These are phyloP conservation scores for Apamea epomidion DNA, from an alignment of 2,888 invertebrate species.

Conservation along the genomic window DNA sequence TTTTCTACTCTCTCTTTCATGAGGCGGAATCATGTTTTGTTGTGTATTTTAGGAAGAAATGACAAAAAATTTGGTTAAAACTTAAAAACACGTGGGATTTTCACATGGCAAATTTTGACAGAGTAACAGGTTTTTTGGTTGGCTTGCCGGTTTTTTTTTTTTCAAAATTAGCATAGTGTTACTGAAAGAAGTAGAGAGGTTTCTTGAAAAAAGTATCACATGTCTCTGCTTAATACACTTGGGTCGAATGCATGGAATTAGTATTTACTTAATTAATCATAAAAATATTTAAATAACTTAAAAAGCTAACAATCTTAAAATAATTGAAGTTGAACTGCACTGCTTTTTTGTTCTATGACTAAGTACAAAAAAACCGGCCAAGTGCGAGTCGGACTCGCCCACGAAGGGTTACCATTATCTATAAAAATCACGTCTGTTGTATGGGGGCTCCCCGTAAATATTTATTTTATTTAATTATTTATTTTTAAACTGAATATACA, in stretches of 20 bases:
- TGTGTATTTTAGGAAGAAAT: not conserved
- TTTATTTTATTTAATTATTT: too few species aligned
- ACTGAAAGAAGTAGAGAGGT: not conserved
- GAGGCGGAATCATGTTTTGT: conserved; percentile 38
- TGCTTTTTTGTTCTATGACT: too few species aligned
- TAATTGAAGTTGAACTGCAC: too few species aligned
- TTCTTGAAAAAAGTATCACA: not conserved
- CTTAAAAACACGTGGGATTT: conserved; percentile 5
- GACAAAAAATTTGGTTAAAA: conserved; percentile 3
- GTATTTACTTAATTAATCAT: not conserved
- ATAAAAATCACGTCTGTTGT: too few species aligned
- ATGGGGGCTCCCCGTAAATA: too few species aligned
- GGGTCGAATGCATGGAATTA: not conserved
- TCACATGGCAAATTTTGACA: conserved; percentile 33
- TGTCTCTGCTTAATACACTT: not conserved
- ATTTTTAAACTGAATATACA: too few species aligned
- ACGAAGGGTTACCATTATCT: too few species aligned
- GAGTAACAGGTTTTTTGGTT: not conserved
- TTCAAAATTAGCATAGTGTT: not conserved
- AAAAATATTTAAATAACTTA: too few species aligned
- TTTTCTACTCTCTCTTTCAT: not conserved
- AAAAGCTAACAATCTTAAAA: too few species aligned
- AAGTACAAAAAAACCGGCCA: too few species aligned
- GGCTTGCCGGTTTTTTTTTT: not conserved
- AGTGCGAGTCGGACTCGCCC: too few species aligned